Evolutionary conservation across 1,140 invertebrate genomes (phyloP).

Genomic region (Philotrypesis tridentata): DNA sequence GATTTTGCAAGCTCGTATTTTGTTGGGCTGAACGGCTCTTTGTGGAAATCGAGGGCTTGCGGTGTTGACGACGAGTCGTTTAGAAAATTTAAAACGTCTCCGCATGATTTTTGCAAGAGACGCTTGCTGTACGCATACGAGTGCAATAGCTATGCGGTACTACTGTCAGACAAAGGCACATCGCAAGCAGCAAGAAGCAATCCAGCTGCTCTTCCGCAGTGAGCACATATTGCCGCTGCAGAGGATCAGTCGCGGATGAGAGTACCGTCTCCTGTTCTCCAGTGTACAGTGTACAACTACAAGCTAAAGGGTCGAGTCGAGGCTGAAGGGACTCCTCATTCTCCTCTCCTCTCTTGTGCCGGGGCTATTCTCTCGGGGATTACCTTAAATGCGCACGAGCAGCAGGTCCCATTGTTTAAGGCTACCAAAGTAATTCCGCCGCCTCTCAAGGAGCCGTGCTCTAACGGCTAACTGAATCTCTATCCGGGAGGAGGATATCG

Average conservation of each 20-base stretch:
- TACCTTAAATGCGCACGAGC: conserved; percentile 66
- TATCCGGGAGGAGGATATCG: conserved; percentile 44
- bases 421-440: conserved; percentile 54
- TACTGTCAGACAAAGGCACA: neutral
- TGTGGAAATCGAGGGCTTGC: neutral
- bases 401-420: conserved; percentile 66
- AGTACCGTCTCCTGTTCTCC: neutral
- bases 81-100: neutral
- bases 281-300: conserved; percentile 11
- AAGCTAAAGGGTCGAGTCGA: neutral
- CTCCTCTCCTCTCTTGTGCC: neutral
- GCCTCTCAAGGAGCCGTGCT: conserved; percentile 53
- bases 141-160: too few relatives aligned
- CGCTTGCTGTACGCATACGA: too few relatives aligned
- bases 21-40: neutral
- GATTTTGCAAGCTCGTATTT: neutral
- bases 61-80: neutral
- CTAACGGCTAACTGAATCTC: conserved; percentile 59
- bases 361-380: conserved; percentile 65
- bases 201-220: neutral
- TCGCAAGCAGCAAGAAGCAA: conserved; percentile 10
- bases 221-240: neutral
- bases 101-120: too few relatives aligned
- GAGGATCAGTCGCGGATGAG: conserved; percentile 22
- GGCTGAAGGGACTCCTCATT: conserved; percentile 27